These are phyloP conservation scores for Drosophila pallidifrons DNA, from an alignment of 1,140 invertebrate genomes.

Conservation along the genomic window DNA sequence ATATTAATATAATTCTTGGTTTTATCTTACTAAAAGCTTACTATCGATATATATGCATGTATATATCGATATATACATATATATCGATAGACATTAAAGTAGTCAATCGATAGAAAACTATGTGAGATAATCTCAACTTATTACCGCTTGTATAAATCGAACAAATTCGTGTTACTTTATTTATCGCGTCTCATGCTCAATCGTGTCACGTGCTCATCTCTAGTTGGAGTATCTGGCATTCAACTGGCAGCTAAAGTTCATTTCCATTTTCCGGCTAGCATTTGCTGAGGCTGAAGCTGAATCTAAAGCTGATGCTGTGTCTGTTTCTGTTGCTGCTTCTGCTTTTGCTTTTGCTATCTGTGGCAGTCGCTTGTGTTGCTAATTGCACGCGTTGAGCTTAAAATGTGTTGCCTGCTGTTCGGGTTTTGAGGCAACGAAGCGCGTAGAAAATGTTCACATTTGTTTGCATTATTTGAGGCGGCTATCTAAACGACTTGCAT, in stretches of 20 bases:
- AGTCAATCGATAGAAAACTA: too few relatives aligned
- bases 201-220: neutral
- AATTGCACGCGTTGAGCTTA: constrained; percentile 32
- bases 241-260: constrained; percentile 7
- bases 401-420: constrained; percentile 21
- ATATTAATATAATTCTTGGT: too few relatives aligned
- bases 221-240: neutral
- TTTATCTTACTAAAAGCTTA: too few relatives aligned
- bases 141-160: too few relatives aligned
- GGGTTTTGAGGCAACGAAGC: constrained; percentile 10
- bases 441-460: constrained; percentile 45
- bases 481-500: constrained; percentile 44
- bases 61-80: too few relatives aligned
- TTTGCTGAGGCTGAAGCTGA: neutral
- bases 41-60: too few relatives aligned
- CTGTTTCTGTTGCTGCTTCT: neutral
- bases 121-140: too few relatives aligned
- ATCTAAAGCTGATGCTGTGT: neutral
- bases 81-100: too few relatives aligned
- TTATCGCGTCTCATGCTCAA: neutral
- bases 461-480: constrained; percentile 49
- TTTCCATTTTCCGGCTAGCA: constrained; percentile 9
- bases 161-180: neutral
- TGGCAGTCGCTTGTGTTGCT: constrained; percentile 12
- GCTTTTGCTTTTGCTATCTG: neutral